Percentiles rank a stretch among this genome's conserved stretches.
Conservation (phyloP, 35 echinoderm and acorn worm genomes). For the Apostichopus californicus region DNA sequence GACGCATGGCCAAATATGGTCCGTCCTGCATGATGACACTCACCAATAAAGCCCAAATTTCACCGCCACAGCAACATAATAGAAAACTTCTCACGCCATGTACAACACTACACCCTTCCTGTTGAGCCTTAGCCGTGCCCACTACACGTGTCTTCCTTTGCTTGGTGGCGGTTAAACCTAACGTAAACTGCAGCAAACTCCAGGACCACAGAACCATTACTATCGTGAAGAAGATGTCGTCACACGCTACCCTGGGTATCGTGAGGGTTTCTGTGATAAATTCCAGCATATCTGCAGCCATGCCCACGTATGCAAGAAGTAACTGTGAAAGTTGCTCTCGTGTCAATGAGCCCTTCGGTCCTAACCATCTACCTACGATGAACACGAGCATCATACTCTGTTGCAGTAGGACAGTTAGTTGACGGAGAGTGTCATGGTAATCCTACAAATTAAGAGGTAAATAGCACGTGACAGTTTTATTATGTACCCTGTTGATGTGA, state of each 20-base stretch:
- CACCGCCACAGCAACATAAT: conserved; percentile 73
- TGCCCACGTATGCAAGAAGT: conserved; percentile 76
- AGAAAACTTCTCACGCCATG: conserved; percentile 4
- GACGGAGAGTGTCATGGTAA: conserved; percentile 45
- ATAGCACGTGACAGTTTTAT: not conserved
- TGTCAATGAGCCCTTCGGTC: conserved; percentile 82
- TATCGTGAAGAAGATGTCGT: conserved; percentile 57
- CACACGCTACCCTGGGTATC: conserved; percentile 64
- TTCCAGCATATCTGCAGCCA: conserved; percentile 95
- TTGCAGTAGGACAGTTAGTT: conserved; percentile 57
- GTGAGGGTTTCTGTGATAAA: conserved; percentile 83
- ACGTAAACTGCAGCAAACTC: conserved; percentile 83
- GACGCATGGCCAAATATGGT: conserved; percentile 72
- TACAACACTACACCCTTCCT: conserved; percentile 33
- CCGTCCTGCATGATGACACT: conserved; percentile 93
- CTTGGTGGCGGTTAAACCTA: conserved; percentile 82
- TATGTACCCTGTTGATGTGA: not conserved
- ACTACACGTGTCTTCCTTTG: conserved; percentile 73
- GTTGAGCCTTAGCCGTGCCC: conserved; percentile 21
- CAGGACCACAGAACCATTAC: conserved; percentile 71
- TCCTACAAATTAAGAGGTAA: not conserved
- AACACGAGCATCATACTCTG: conserved; percentile 81
- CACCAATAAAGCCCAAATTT: conserved; percentile 89
- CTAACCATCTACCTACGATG: conserved; percentile 80
- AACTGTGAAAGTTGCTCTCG: conserved; percentile 79